A percentile compares a stretch with the other conserved stretches of the same genome.
phyloP scores from a whole-genome alignment of 1,140 invertebrate species.

The Sitobion miscanthi region DNA sequence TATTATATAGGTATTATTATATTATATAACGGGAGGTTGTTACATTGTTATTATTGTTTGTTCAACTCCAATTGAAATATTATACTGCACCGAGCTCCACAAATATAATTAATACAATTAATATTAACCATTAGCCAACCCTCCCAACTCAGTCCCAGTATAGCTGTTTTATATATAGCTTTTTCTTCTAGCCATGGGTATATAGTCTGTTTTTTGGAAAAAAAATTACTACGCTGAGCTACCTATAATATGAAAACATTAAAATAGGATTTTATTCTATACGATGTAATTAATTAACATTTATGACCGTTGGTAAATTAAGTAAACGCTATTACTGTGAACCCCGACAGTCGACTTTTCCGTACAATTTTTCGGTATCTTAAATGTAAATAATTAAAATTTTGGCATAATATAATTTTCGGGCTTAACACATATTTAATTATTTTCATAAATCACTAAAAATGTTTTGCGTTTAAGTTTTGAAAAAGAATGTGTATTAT shows the following conservation, averaged over 20 bases:
- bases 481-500: background rate
- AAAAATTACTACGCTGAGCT: background rate
- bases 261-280: background rate
- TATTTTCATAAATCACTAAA: conserved; percentile 24
- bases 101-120: conserved; percentile 9
- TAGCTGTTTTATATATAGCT: background rate
- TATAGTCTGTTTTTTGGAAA: background rate
- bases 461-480: background rate
- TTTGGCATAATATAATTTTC: too few relatives aligned
- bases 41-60: conserved; percentile 16
- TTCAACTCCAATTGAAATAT: background rate
- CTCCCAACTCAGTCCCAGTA: background rate
- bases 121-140: background rate
- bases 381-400: background rate
- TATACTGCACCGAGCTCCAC: background rate
- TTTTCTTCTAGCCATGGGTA: background rate
- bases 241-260: background rate
- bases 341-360: background rate
- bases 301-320: background rate
- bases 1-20: conserved; percentile 8
- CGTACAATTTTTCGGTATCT: background rate
- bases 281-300: background rate
- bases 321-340: background rate
- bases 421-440: background rate
- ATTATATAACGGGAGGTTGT: background rate